phyloP scores from a whole-genome alignment of 2,888 invertebrate genomes.

The Pteria penguin region DNA sequence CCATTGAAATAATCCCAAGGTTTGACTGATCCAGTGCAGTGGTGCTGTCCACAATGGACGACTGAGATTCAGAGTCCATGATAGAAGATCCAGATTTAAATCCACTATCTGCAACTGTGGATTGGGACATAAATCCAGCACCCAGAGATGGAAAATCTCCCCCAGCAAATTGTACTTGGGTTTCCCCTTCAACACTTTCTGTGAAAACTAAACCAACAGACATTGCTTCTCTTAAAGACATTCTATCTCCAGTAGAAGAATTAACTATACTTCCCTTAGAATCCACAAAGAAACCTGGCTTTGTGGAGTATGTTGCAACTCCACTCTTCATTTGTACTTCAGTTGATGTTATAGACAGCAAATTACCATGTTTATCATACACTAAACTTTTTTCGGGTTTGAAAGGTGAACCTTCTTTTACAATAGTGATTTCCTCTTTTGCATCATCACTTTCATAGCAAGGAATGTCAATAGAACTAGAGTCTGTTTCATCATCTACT shows the following conservation, averaged over 20 bases:
- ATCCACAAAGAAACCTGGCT: constrained; percentile 67
- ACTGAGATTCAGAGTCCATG: not conserved
- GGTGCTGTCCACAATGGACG: constrained; percentile 13
- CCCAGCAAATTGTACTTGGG: constrained; percentile 26
- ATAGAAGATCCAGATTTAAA: not conserved
- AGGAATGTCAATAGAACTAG: too few species aligned
- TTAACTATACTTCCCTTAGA: constrained; percentile 90
- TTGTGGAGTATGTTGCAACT: constrained; percentile 63
- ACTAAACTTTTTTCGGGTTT: constrained; percentile 57
- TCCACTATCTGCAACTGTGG: not conserved
- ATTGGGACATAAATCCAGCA: not conserved
- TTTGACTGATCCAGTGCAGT: not conserved
- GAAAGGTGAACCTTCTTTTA: constrained; percentile 64
- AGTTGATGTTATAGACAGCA: constrained; percentile 65
- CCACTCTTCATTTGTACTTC: constrained; percentile 64
- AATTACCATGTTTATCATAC: constrained; percentile 55
- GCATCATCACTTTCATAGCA: too few species aligned
- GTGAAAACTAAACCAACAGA: constrained; percentile 57
- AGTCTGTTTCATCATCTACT: not conserved
- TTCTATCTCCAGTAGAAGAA: constrained; percentile 76
- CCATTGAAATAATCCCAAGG: too few species aligned
- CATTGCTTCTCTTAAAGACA: constrained; percentile 61
- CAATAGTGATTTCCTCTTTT: constrained; percentile 39
- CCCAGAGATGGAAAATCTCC: constrained; percentile 22
- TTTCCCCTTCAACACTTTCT: constrained; percentile 53